Percentiles rank a stretch among this genome's conserved stretches.
Conservation (phyloP, 1,140 invertebrate species). For the Diabrotica undecimpunctata region DNA sequence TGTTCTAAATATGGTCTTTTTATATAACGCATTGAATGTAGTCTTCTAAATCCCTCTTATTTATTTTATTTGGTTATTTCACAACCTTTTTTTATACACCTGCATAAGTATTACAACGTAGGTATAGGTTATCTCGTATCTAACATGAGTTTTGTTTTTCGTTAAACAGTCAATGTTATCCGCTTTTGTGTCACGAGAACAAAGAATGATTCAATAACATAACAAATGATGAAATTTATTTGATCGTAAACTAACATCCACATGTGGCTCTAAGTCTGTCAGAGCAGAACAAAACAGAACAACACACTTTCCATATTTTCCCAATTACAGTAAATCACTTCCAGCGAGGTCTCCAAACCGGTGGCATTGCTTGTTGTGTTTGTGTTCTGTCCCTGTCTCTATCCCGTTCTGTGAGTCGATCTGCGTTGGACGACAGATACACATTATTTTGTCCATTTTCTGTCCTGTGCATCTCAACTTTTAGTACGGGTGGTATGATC, state of each 20-base stretch:
- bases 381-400: slow-evolving; percentile 1
- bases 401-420: background rate
- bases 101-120: too few species aligned
- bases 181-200: too few species aligned
- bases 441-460: background rate
- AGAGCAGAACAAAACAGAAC: background rate
- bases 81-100: too few species aligned
- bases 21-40: too few species aligned
- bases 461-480: background rate
- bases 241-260: background rate
- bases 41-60: too few species aligned
- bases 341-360: background rate
- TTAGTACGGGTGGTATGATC: background rate
- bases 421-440: background rate
- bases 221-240: slow-evolving; percentile 1
- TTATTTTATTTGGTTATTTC: too few species aligned
- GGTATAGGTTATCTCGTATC: too few species aligned
- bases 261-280: slow-evolving; percentile 1
- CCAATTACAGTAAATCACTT: slow-evolving; percentile 2
- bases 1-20: too few species aligned
- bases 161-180: too few species aligned
- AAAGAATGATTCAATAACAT: background rate
- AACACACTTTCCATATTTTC: slow-evolving; percentile 2
- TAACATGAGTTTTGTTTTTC: too few species aligned
- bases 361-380: background rate